A percentile compares a stretch with the other conserved stretches of the same genome.
Conservation (phyloP, 2,888 invertebrate species). For the Cataglyphis rosenhaueri region DNA sequence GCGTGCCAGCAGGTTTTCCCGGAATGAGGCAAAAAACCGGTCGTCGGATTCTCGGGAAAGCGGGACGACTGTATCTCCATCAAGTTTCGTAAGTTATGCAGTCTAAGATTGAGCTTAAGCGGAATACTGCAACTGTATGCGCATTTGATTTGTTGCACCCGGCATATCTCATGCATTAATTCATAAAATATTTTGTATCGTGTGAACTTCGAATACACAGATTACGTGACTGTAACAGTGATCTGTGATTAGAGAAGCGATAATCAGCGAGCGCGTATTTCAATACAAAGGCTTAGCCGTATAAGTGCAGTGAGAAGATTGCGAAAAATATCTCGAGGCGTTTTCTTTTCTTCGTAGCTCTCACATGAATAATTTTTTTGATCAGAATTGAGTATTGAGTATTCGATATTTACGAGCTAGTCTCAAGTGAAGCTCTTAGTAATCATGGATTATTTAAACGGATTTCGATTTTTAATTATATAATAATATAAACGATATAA, state of each 20-base stretch:
- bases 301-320: constrained; percentile 6
- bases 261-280: constrained; percentile 31
- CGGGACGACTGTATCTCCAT: constrained; percentile 3
- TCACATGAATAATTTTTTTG: not conserved
- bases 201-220: not conserved
- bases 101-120: constrained; percentile 54
- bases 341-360: not conserved
- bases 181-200: constrained; percentile 56
- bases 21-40: constrained; percentile 35
- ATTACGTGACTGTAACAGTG: constrained; percentile 51
- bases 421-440: not conserved
- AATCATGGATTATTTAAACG: not conserved
- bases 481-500: not conserved
- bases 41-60: constrained; percentile 14
- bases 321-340: not conserved
- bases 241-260: constrained; percentile 41
- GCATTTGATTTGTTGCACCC: constrained; percentile 52
- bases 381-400: not conserved
- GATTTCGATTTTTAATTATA: not conserved
- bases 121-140: constrained; percentile 26
- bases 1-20: constrained; percentile 35
- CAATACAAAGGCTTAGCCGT: constrained; percentile 1
- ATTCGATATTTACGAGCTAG: not conserved
- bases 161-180: constrained; percentile 55
- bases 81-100: constrained; percentile 16